Evolutionary conservation across 2,797 vertebrate genomes (phyloP), one percentile per base, ranked within the genome.

Genomic region (Chelonia mydas): DNA sequence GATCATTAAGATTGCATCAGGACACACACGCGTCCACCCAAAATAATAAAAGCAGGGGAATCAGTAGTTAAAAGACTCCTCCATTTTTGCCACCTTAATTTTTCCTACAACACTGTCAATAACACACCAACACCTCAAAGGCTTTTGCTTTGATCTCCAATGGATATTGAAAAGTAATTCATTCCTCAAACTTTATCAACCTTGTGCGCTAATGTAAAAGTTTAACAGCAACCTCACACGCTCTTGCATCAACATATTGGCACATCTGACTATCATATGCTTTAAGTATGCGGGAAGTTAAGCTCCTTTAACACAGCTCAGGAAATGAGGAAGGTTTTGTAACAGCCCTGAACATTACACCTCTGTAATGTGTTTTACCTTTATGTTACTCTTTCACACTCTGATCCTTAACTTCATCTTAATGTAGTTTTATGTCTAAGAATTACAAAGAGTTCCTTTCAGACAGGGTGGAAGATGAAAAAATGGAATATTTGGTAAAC

Each of bases 31-130:
- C 82, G 90, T 81, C 90, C 88, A 81, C 72, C 51, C 47, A 84
- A 81, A 86, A 96, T 86, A 89, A 94, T 78, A 94, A 87, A 93
- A 87, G 0, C 74, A 91, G 82, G n/a, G 45, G 45, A 27, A 16
- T 9, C 72, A 2, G 2, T 23, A 89, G 11, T 57, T 82, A 68
- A 28, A 57, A 57, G 33, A 68, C 17, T 84, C 59, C 78, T 86
- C 77, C 74, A 83, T 88, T 96, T 88, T 88, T 31, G 77, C 77
- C 87, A 78, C 89, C 55, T 68, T 55, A 0, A 0, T 47, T 76
- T 57, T 76, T 84, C 87, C 92, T 61, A 87, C 57, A 87, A 3
- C 19, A 7, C n/a, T 51, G 72, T 61, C 87, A 89, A 83, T 19
- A 37, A 59, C 6, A 4, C 83, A n/a, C 89, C 77, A 91, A 82